Conservation (phyloP, 2,888 invertebrate genomes). For the Sesamia inferens region DNA sequence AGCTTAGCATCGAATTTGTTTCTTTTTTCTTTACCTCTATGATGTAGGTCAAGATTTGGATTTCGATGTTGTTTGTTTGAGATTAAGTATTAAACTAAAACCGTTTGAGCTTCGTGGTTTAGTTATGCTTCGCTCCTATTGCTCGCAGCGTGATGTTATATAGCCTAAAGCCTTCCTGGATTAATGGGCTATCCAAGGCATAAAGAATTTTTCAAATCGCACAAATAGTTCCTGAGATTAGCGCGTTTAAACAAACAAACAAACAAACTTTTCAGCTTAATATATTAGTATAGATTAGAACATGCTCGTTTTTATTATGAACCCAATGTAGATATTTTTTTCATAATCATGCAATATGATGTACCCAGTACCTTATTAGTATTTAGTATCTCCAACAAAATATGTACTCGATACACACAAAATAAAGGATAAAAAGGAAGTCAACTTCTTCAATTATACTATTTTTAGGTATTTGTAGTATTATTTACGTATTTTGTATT, state of each 20-base stretch:
- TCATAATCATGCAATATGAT: neutral
- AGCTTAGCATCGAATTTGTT: conserved; percentile 58
- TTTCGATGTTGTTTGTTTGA: conserved; percentile 30
- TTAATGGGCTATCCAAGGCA: no score
- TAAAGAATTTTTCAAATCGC: no score
- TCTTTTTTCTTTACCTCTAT: conserved; percentile 45
- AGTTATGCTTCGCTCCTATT: no score
- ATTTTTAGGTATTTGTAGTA: neutral
- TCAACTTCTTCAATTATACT: neutral
- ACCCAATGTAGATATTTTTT: neutral
- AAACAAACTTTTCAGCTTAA: no score
- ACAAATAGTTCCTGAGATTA: no score
- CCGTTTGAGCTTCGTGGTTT: neutral
- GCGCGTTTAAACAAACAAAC: no score
- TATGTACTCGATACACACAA: neutral
- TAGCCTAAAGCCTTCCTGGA: no score
- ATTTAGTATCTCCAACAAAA: neutral
- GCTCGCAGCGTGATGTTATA: no score
- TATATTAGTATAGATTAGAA: no score
- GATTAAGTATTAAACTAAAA: conserved; percentile 34
- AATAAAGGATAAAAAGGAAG: neutral
- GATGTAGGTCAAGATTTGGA: conserved; percentile 40
- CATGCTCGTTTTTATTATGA: neutral
- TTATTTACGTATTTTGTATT: neutral
- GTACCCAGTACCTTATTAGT: neutral